phyloP scores from a whole-genome alignment of 2,888 invertebrate genomes.

The Hymenopus coronatus region DNA sequence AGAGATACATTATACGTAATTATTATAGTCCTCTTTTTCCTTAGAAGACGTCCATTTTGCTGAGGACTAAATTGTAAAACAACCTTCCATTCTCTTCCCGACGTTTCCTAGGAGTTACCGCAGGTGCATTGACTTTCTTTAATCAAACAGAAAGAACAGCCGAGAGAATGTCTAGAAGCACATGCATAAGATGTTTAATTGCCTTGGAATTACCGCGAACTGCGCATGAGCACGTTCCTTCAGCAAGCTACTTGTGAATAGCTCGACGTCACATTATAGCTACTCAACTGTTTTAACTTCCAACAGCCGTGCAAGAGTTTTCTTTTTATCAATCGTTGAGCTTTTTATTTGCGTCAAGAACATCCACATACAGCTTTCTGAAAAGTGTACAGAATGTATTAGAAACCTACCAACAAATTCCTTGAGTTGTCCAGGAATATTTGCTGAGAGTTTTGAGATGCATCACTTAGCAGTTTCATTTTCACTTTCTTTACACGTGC shows the following conservation, averaged over 20 bases:
- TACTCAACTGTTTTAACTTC: background rate
- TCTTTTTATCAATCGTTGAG: background rate
- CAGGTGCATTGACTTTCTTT: background rate
- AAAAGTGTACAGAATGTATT: too few relatives aligned
- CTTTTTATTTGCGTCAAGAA: background rate
- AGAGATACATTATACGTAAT: too few relatives aligned
- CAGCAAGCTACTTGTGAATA: background rate
- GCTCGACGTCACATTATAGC: background rate
- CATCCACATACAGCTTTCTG: too few relatives aligned
- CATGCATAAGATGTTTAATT: background rate
- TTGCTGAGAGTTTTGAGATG: too few relatives aligned
- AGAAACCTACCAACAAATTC: too few relatives aligned
- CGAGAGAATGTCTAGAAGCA: background rate
- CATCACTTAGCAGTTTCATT: too few relatives aligned
- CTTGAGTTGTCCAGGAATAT: too few relatives aligned
- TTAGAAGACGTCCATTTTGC: too few relatives aligned
- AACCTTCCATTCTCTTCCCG: too few relatives aligned
- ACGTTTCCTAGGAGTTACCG: background rate
- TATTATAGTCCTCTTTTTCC: too few relatives aligned
- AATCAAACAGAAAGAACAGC: background rate
- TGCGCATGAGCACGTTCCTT: background rate
- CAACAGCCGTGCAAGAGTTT: background rate
- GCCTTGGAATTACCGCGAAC: background rate
- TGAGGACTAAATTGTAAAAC: too few relatives aligned
- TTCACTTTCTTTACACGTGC: too few relatives aligned